Base-by-base conservation (phyloP, 2,888 invertebrate species). In the Schrankia costaestrigalis region DNA sequence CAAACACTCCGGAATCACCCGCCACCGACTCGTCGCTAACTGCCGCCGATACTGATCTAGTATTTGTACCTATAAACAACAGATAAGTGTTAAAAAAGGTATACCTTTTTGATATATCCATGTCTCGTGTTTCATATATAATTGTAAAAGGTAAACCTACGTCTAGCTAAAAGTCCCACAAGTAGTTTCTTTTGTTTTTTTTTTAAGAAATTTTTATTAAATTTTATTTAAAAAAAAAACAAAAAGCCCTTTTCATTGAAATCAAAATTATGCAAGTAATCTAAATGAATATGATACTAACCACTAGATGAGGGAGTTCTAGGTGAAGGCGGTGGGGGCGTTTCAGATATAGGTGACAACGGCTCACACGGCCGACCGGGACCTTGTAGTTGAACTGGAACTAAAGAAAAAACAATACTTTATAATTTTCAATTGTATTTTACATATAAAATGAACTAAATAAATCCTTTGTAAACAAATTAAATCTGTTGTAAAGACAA, bases 21-120 rank as follows among this genome's bases (percentile, higher is more conserved):
- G 98, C 97, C 40, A 98, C 97, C 26, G 97, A 97, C 75, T 98
- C 98, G 74, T 98, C 97, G 75, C 97, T 97, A 10, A 97, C 97
- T 18, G 98, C 97, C 21, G 98, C 97, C 11, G 97, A 97, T 26
- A 98, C 97, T 18, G 96, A 95, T 70, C 95, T 91, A 47, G 95
- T 95, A 70, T 95, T 95, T 30, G 94, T 94, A 31, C 94, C 94
- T 63, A 54, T 0, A 55, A 60, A 35, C 19, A 41, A 62, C 7
- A 17, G 7, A 7, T 17, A 17, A 7, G 4, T 17, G 17, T 17
- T 17, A 11, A 7, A 23, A 59, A 14, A 3, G 14, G 1, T n/a
- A 26, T 26, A n/a, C n/a, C n/a, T n/a, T n/a, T n/a, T n/a, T n/a
- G n/a, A n/a, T n/a, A n/a, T n/a, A n/a, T n/a, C n/a, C n/a, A n/a